Conservation (phyloP, 2,113 vertebrate species). For the Potamarius usumacintae region DNA sequence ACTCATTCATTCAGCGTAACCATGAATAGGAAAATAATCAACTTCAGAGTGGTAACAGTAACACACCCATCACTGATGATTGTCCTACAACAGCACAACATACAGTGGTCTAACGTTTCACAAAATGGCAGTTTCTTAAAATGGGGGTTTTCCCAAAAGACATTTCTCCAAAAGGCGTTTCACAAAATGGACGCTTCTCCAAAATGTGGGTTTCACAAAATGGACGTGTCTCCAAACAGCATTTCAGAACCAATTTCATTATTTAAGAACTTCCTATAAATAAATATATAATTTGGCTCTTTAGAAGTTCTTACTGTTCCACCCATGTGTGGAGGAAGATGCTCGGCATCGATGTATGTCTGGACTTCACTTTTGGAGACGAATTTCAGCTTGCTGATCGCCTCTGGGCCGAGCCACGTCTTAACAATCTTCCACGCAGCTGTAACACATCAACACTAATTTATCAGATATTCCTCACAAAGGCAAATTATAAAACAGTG, state of each 20-base stretch:
- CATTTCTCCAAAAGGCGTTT: too few species aligned
- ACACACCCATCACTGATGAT: too few species aligned
- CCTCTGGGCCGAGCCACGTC: constrained; percentile 93
- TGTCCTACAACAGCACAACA: neutral
- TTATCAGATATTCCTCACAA: neutral
- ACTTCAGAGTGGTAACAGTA: too few species aligned
- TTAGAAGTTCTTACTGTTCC: constrained; percentile 81
- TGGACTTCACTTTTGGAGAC: constrained; percentile 84
- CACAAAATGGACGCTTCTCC: too few species aligned
- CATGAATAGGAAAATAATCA: too few species aligned
- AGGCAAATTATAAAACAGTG: neutral
- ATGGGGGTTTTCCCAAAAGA: too few species aligned
- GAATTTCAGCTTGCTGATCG: constrained; percentile 90
- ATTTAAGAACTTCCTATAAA: neutral
- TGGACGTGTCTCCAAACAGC: too few species aligned
- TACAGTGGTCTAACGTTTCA: neutral
- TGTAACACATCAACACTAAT: constrained; percentile 54
- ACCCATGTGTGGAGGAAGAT: constrained; percentile 90
- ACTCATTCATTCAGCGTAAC: too few species aligned
- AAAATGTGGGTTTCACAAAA: too few species aligned
- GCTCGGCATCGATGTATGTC: constrained; percentile 81
- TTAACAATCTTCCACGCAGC: constrained; percentile 97
- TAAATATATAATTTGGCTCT: neutral
- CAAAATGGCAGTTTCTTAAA: neutral
- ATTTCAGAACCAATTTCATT: neutral